These are phyloP conservation scores for Acheta domesticus DNA, from an alignment of 2,888 invertebrate species.

Conservation along the genomic window DNA sequence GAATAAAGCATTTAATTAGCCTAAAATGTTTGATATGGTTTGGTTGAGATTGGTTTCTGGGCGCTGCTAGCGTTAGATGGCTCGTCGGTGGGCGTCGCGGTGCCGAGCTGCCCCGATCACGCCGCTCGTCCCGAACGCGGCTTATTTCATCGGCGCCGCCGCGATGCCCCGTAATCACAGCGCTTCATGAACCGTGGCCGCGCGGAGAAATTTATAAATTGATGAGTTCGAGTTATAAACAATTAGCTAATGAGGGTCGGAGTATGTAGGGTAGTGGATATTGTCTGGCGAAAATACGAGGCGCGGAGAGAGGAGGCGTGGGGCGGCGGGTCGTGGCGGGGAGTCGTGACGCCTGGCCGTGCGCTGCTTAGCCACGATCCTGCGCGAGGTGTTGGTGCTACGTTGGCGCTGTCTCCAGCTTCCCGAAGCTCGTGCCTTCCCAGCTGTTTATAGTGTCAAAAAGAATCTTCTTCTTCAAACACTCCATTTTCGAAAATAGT, in stretches of 20 bases:
- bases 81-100: too few relatives aligned
- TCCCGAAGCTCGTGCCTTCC: too few relatives aligned
- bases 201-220: neutral
- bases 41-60: too few relatives aligned
- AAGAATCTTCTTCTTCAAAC: too few relatives aligned
- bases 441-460: too few relatives aligned
- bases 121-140: neutral
- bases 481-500: too few relatives aligned
- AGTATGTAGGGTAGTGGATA: conserved; percentile 1
- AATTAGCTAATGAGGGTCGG: conserved; percentile 18
- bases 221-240: conserved; percentile 18
- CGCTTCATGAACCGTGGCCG: neutral
- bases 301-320: too few relatives aligned
- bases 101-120: neutral
- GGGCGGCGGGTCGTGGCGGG: too few relatives aligned
- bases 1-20: too few relatives aligned
- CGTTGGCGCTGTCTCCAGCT: neutral
- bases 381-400: neutral
- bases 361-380: neutral
- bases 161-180: neutral
- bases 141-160: neutral
- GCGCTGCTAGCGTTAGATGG: too few relatives aligned
- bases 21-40: too few relatives aligned
- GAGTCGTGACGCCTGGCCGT: too few relatives aligned
- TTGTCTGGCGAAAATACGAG: neutral